phyloP scores from a whole-genome alignment of 2,888 invertebrate genomes.

The Oscheius onirici region DNA sequence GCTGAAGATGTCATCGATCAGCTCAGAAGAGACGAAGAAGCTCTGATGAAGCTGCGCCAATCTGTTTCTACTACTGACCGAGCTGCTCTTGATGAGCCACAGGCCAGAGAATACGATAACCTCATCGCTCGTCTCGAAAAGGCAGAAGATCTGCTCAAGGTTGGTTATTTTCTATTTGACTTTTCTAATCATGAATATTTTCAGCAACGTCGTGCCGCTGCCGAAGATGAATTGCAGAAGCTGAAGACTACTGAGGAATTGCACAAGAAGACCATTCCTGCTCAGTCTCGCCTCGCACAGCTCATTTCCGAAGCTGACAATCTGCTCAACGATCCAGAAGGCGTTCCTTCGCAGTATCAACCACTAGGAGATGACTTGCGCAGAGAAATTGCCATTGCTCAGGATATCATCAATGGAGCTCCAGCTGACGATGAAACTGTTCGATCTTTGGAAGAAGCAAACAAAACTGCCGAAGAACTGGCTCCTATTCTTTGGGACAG shows the following conservation, averaged over 20 bases:
- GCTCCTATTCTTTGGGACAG: conserved; percentile 50
- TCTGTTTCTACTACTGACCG: conserved; percentile 37
- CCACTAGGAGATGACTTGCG: conserved; percentile 43
- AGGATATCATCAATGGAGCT: conserved; percentile 26
- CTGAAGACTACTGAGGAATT: conserved; percentile 42
- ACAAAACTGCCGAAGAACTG: conserved; percentile 40
- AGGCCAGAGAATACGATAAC: conserved; percentile 44
- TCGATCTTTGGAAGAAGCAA: conserved; percentile 37
- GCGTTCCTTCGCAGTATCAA: conserved; percentile 45
- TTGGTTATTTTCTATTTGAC: background rate
- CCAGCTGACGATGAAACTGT: conserved; percentile 38
- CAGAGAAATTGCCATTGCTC: conserved; percentile 36
- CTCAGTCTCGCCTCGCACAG: conserved; percentile 40
- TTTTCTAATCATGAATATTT: conserved; percentile 34
- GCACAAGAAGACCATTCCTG: conserved; percentile 37
- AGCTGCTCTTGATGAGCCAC: conserved; percentile 44
- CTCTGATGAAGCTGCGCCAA: conserved; percentile 35
- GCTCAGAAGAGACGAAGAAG: conserved; percentile 38
- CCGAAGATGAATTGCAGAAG: conserved; percentile 43
- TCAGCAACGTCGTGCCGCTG: conserved; percentile 40
- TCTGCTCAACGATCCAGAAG: conserved; percentile 49
- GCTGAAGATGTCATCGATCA: conserved; percentile 44
- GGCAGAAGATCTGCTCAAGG: conserved; percentile 44
- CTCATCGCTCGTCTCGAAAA: conserved; percentile 47
- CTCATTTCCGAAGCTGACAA: conserved; percentile 46